A percentile compares a stretch with the other conserved stretches of the same genome.
phyloP scores from a whole-genome alignment of 2,888 invertebrate species.

The Spodoptera littoralis region DNA sequence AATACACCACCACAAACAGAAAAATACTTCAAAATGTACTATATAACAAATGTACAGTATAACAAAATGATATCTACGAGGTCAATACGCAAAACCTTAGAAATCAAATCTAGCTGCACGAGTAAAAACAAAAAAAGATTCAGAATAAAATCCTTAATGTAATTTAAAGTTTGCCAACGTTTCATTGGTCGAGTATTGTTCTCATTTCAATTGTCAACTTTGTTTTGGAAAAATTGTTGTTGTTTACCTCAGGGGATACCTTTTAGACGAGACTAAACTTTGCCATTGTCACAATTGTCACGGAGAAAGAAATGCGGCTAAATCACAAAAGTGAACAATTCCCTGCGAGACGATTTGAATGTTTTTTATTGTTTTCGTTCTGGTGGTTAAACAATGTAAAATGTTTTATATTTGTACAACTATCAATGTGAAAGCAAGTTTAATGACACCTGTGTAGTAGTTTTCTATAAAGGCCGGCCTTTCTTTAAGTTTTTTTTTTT shows the following conservation, averaged over 20 bases:
- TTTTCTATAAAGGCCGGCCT: too few relatives aligned
- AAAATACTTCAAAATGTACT: too few relatives aligned
- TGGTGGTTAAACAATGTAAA: neutral
- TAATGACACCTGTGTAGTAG: neutral
- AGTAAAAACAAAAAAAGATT: conserved; percentile 28
- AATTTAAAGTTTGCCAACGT: conserved; percentile 50
- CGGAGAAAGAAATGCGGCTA: conserved; percentile 51
- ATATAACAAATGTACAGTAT: too few relatives aligned
- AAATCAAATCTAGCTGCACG: conserved; percentile 28
- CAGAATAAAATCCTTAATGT: conserved; percentile 47
- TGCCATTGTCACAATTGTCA: conserved; percentile 64
- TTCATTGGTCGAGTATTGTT: conserved; percentile 34
- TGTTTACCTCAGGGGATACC: conserved; percentile 51
- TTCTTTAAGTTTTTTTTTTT: too few relatives aligned
- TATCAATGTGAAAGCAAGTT: neutral
- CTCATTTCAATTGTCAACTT: conserved; percentile 54
- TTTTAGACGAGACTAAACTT: conserved; percentile 54
- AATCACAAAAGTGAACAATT: conserved; percentile 37
- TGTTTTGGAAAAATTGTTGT: conserved; percentile 38
- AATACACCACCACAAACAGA: too few relatives aligned
- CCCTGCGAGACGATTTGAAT: neutral
- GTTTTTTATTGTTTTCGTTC: neutral
- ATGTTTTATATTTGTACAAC: neutral
- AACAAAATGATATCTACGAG: too few relatives aligned
- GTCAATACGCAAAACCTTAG: neutral